Evolutionary conservation across 2,797 vertebrate genomes (phyloP).

Genomic region (Rousettus madagascariensis): DNA sequence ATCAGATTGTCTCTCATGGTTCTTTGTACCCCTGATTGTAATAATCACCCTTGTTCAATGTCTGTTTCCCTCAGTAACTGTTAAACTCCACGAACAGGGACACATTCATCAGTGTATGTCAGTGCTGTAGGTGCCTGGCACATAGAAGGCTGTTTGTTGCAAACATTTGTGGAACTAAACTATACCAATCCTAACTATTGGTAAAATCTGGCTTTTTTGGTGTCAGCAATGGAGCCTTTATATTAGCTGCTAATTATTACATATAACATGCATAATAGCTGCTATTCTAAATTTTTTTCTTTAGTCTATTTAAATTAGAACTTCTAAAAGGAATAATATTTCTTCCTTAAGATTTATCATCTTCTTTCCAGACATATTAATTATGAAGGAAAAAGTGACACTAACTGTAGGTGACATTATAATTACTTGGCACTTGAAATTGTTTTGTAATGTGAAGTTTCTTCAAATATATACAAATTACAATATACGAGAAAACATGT

Average conservation of each 20-base stretch:
- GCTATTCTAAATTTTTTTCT: background rate
- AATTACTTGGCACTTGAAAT: slow-evolving; percentile 52
- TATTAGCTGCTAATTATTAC: slow-evolving; percentile 18
- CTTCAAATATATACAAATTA: slow-evolving; percentile 1
- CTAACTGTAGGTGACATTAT: slow-evolving; percentile 32
- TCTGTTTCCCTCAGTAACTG: background rate
- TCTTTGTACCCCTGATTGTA: background rate
- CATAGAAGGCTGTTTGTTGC: background rate
- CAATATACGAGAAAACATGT: background rate
- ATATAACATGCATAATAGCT: background rate
- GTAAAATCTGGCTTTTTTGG: background rate
- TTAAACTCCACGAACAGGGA: background rate
- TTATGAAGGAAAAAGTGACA: slow-evolving; percentile 38
- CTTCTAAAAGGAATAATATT: slow-evolving; percentile 48
- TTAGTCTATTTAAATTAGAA: slow-evolving; percentile 29
- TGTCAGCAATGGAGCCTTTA: background rate
- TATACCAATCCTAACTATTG: background rate
- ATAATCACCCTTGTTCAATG: background rate
- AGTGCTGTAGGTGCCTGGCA: background rate
- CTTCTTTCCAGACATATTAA: slow-evolving; percentile 46
- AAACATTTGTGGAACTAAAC: background rate
- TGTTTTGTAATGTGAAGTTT: slow-evolving; percentile 40
- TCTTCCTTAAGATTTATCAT: slow-evolving; percentile 32
- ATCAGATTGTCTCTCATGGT: background rate
- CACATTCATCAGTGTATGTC: background rate